Evolutionary conservation across 1,140 invertebrate species (phyloP).

Genomic region (Rhagoletis pomonella): DNA sequence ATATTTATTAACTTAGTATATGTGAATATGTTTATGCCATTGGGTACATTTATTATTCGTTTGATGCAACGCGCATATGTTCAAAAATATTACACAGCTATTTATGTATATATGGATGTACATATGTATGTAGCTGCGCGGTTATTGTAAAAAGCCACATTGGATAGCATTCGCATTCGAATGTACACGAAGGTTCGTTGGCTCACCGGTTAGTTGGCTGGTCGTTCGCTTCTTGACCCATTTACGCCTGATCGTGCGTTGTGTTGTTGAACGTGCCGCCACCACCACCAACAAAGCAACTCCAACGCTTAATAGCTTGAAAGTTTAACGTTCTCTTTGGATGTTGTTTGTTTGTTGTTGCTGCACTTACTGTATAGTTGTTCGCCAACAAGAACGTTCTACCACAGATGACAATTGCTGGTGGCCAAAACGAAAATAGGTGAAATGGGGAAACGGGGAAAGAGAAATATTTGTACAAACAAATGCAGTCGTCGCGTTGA

Average conservation of each 20-base stretch:
- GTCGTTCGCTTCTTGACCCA: constrained; percentile 51
- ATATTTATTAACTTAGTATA: too few species aligned
- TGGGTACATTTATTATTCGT: too few species aligned
- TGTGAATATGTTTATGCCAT: too few species aligned
- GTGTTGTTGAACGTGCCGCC: constrained; percentile 29
- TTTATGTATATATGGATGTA: background rate
- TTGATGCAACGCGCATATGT: background rate
- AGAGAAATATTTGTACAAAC: background rate
- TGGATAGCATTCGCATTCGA: constrained; percentile 16
- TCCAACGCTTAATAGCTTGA: constrained; percentile 42
- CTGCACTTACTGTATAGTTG: constrained; percentile 1
- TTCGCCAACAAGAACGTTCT: constrained; percentile 32
- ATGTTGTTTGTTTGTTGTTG: background rate
- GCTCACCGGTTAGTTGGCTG: constrained; percentile 31
- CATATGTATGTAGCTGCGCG: background rate
- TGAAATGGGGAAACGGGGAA: background rate
- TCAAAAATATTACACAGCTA: background rate
- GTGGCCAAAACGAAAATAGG: constrained; percentile 30
- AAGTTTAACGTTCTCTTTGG: constrained; percentile 41
- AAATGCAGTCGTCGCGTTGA: background rate
- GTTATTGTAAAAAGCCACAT: background rate
- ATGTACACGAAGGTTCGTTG: constrained; percentile 9
- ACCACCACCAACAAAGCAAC: background rate
- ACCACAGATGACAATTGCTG: constrained; percentile 6
- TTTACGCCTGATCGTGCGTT: constrained; percentile 50